These are phyloP conservation scores for Drosophila setosimentum DNA, from an alignment of 2,888 invertebrate genomes.

Conservation along the genomic window DNA sequence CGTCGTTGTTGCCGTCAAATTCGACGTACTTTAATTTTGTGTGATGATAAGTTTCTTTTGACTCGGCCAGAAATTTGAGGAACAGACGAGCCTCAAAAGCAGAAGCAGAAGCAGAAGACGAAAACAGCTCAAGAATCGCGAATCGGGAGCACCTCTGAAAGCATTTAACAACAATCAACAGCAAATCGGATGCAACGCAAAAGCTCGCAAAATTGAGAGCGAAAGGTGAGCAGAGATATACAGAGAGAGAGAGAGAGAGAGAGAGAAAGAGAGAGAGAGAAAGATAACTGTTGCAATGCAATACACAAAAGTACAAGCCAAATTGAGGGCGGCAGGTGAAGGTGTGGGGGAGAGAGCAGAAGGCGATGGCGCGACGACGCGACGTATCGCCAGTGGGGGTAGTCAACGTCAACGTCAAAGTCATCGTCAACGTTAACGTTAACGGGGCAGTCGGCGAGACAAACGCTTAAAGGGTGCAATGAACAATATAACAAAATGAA, in stretches of 20 bases:
- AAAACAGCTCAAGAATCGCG: slow-evolving; percentile 24
- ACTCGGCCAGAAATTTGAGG: slow-evolving; percentile 53
- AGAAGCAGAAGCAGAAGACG: slow-evolving; percentile 32
- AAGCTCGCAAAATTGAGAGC: slow-evolving; percentile 13
- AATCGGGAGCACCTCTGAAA: slow-evolving; percentile 62
- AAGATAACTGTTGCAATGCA: slow-evolving; percentile 18
- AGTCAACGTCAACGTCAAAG: slow-evolving; percentile 2
- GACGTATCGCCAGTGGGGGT: slow-evolving; percentile 6
- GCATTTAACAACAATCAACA: slow-evolving; percentile 55
- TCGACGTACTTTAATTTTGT: slow-evolving; percentile 67
- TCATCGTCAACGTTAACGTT: slow-evolving; percentile 15
- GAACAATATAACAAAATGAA: slow-evolving; percentile 62
- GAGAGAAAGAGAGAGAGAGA: slow-evolving; percentile 1
- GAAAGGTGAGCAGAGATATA: not conserved
- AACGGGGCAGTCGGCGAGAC: slow-evolving; percentile 15
- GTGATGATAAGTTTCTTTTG: slow-evolving; percentile 80
- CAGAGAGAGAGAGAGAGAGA: not conserved
- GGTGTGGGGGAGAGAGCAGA: not conserved
- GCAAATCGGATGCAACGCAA: slow-evolving; percentile 15
- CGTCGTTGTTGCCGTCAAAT: slow-evolving; percentile 35
- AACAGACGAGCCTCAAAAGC: not conserved
- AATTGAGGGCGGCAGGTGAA: not conserved
- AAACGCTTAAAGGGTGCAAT: slow-evolving; percentile 58
- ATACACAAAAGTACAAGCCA: slow-evolving; percentile 39
- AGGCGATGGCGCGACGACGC: slow-evolving; percentile 8